Evolutionary conservation across 2,113 vertebrate species (phyloP).

Genomic region (Uropsilus gracilis): DNA sequence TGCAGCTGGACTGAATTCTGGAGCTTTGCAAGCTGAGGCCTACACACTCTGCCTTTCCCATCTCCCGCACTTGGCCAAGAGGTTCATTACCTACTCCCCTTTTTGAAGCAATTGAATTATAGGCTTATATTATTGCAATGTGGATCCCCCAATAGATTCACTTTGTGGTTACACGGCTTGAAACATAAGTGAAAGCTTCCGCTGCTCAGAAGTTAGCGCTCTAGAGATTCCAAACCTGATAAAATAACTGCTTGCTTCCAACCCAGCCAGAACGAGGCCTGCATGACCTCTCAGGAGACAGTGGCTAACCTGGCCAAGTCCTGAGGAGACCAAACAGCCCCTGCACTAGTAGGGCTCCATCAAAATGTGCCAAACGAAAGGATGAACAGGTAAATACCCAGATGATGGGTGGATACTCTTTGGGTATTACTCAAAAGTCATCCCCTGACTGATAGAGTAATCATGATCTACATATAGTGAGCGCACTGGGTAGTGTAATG

Average conservation of each 20-base stretch:
- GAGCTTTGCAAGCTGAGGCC: no score
- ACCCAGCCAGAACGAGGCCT: background rate
- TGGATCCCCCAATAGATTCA: no score
- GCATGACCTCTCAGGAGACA: rapidly evolving
- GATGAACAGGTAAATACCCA: rapidly evolving
- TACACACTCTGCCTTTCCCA: no score
- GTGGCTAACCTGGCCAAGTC: background rate
- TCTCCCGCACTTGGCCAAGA: no score
- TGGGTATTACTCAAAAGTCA: background rate
- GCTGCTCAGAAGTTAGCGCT: no score
- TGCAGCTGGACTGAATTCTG: no score
- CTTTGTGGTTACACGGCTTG: no score
- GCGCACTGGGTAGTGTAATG: background rate
- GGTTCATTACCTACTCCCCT: no score
- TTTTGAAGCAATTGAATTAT: no score
- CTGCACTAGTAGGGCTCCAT: background rate
- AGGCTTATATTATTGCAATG: no score
- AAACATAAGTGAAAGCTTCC: no score
- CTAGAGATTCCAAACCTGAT: no score
- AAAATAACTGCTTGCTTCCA: background rate
- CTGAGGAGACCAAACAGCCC: background rate
- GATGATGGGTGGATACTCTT: background rate
- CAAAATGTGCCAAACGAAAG: background rate
- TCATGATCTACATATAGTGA: background rate
- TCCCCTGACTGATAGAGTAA: background rate